Conservation (phyloP, 2,113 vertebrate species). For the Nesospiza acunhae region DNA sequence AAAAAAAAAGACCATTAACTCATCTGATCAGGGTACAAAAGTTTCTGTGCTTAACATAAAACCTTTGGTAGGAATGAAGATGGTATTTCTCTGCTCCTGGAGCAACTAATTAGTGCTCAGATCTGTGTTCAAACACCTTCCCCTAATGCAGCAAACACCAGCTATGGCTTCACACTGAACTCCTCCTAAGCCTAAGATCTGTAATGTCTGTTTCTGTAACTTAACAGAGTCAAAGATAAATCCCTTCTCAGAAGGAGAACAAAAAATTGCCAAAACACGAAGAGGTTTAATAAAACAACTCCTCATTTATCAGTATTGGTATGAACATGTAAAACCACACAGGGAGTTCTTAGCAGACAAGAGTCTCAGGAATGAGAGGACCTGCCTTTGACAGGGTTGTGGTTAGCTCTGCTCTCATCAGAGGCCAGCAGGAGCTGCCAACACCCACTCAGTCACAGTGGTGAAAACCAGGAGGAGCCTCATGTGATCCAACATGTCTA, state of each 20-base stretch:
- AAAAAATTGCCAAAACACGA: not conserved
- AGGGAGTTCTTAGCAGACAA: not conserved
- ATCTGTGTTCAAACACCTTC: not conserved
- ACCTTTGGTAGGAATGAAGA: not conserved
- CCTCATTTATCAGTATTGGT: not conserved
- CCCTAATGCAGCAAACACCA: not conserved
- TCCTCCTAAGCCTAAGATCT: not conserved
- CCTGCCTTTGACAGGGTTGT: not conserved
- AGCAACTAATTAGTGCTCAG: not conserved
- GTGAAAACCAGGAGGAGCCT: not conserved
- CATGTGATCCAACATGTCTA: fast-evolving
- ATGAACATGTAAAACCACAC: not conserved
- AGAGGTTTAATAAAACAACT: not conserved
- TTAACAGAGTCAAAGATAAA: not conserved
- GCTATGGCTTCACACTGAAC: not conserved
- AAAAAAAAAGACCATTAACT: not conserved
- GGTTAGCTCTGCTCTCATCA: not conserved
- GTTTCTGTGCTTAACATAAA: not conserved
- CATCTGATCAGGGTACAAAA: not conserved
- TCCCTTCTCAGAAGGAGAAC: not conserved
- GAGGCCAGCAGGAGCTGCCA: not conserved
- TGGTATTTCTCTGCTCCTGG: not conserved
- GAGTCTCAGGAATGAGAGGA: not conserved
- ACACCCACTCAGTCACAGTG: too few species aligned
- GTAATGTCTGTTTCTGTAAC: not conserved